A percentile compares a stretch with the other conserved stretches of the same genome.
Conservation (phyloP, 2,888 invertebrate genomes). For the Prosapia bicincta region DNA sequence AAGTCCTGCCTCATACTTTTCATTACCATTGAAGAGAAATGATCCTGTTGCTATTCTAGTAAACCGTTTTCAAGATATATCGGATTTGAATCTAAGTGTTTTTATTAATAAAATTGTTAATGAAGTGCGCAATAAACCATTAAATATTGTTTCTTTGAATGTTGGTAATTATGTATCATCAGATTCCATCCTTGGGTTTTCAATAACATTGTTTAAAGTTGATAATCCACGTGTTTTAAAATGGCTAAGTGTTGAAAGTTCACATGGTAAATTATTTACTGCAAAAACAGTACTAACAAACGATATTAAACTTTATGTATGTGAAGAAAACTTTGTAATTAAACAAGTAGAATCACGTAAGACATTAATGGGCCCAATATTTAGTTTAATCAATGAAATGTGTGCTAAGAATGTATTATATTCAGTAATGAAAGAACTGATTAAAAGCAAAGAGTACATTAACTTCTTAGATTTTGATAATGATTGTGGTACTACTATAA, state of each 20-base stretch:
- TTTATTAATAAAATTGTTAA: conserved; percentile 21
- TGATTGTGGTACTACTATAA: conserved; percentile 15
- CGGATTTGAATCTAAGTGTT: conserved; percentile 16
- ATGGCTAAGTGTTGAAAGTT: conserved; percentile 22
- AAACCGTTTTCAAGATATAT: conserved; percentile 15
- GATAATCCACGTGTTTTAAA: conserved; percentile 21
- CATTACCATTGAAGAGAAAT: conserved; percentile 6
- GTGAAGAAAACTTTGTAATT: neutral
- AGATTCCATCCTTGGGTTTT: conserved; percentile 22
- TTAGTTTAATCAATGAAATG: neutral
- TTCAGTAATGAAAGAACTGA: neutral
- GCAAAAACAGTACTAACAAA: neutral
- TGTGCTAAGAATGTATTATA: conserved; percentile 4
- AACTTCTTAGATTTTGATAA: conserved; percentile 10
- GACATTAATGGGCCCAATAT: conserved; percentile 9
- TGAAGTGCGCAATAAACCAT: conserved; percentile 11
- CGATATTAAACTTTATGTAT: too few relatives aligned
- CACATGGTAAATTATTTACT: neutral
- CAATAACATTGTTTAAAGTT: conserved; percentile 29
- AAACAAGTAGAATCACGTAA: neutral
- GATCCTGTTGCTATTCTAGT: conserved; percentile 11
- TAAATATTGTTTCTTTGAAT: conserved; percentile 19
- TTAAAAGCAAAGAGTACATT: conserved; percentile 12
- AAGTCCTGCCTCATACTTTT: conserved; percentile 4
- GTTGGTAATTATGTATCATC: conserved; percentile 25